These are phyloP conservation scores for Cyclargus thomasi DNA, from an alignment of 1,140 invertebrate species.

Conservation along the genomic window DNA sequence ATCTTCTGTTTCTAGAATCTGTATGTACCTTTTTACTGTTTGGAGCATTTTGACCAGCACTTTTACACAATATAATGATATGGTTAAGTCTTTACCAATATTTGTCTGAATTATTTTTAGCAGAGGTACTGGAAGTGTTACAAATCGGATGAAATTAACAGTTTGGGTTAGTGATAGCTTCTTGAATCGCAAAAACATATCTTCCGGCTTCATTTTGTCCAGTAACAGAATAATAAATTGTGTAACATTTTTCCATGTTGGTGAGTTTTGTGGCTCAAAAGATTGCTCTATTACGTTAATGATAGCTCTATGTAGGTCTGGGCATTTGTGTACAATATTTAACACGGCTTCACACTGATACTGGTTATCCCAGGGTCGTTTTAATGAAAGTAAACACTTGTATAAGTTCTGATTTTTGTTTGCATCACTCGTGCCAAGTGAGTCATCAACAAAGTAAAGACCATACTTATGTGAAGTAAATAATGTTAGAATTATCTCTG, in stretches of 20 bases:
- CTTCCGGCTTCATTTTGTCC: slow-evolving; percentile 61
- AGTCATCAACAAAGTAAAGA: slow-evolving; percentile 79
- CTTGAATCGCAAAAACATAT: slow-evolving; percentile 50
- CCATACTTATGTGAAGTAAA: slow-evolving; percentile 83
- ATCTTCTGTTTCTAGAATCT: slow-evolving; percentile 48
- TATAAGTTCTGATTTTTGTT: slow-evolving; percentile 80
- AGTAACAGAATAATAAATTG: slow-evolving; percentile 75
- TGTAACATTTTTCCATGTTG: slow-evolving; percentile 76
- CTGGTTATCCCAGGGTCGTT: slow-evolving; percentile 80
- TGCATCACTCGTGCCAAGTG: slow-evolving; percentile 75
- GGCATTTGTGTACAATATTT: slow-evolving; percentile 80
- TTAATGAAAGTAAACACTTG: slow-evolving; percentile 78
- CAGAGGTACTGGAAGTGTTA: slow-evolving; percentile 70
- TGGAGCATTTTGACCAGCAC: slow-evolving; percentile 71
- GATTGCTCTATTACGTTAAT: slow-evolving; percentile 76
- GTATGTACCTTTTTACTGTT: slow-evolving; percentile 60
- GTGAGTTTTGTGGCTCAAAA: slow-evolving; percentile 77
- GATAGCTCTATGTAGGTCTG: slow-evolving; percentile 81
- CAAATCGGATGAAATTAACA: slow-evolving; percentile 69
- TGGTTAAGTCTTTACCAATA: slow-evolving; percentile 56
- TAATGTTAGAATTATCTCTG: slow-evolving; percentile 80
- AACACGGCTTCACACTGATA: slow-evolving; percentile 79
- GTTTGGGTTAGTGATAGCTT: slow-evolving; percentile 59
- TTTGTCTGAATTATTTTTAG: slow-evolving; percentile 65
- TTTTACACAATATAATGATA: slow-evolving; percentile 69